These are phyloP conservation scores for Tetragonula clypearis DNA, from an alignment of 1,140 invertebrate genomes.

Conservation along the genomic window DNA sequence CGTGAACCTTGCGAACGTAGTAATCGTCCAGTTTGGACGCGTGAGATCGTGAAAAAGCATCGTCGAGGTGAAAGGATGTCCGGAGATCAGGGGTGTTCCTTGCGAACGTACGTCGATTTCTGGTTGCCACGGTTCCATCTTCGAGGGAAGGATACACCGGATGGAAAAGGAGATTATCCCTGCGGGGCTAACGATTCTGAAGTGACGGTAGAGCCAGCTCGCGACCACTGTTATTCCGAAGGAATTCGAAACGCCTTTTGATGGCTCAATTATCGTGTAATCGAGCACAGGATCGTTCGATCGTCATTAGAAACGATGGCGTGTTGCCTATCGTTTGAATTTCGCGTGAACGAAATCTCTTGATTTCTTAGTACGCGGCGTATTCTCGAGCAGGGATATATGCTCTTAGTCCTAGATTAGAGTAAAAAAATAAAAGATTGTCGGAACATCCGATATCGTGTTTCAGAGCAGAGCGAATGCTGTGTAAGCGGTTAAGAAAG, in stretches of 20 bases:
- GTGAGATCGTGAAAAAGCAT: constrained; percentile 41
- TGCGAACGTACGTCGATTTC: constrained; percentile 23
- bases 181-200: neutral
- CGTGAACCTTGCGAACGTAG: constrained; percentile 62
- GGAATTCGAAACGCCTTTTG: neutral
- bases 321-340: neutral
- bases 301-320: neutral
- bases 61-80: constrained; percentile 29
- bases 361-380: neutral
- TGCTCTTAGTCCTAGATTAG: constrained; percentile 21
- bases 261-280: neutral
- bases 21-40: constrained; percentile 23
- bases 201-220: neutral
- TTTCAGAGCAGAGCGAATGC: neutral
- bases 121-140: constrained; percentile 37
- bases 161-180: neutral
- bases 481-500: constrained; percentile 4
- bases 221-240: constrained; percentile 17
- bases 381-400: neutral
- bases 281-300: neutral
- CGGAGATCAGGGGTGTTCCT: constrained; percentile 21
- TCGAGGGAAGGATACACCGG: neutral
- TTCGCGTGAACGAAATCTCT: neutral
- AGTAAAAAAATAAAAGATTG: constrained; percentile 63
- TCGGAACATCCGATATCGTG: constrained; percentile 34